Evolutionary conservation across 2,113 vertebrate species (phyloP).

Genomic region (Phalacrocorax pelagicus): DNA sequence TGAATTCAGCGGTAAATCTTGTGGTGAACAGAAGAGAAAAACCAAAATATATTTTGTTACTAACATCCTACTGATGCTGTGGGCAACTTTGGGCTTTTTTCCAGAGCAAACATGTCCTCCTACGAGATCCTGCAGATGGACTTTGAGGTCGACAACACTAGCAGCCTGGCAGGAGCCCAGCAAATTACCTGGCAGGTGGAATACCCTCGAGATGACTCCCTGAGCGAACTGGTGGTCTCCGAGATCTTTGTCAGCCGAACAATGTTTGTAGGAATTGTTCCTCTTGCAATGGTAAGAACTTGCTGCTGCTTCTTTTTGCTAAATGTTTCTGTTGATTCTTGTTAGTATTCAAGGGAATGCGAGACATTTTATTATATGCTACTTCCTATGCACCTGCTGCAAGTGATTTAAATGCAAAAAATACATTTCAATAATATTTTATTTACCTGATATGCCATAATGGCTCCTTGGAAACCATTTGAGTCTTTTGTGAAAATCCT

Average conservation of each 20-base stretch:
- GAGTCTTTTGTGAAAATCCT: not conserved
- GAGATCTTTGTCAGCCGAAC: conserved; percentile 89
- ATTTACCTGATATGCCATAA: conserved; percentile 21
- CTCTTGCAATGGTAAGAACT: conserved; percentile 84
- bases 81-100: not conserved
- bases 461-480: conserved; percentile 37
- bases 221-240: conserved; percentile 78
- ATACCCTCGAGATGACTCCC: conserved; percentile 77
- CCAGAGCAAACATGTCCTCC: conserved; percentile 79
- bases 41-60: not conserved
- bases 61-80: not conserved
- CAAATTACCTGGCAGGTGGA: conserved; percentile 91
- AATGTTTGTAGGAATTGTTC: conserved; percentile 86
- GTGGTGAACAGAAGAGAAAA: not conserved
- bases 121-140: conserved; percentile 93
- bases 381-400: conserved; percentile 32
- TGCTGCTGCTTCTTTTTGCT: not conserved
- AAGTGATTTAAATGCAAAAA: conserved; percentile 41
- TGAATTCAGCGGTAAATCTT: not conserved
- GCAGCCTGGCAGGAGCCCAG: conserved; percentile 84
- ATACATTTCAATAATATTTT: conserved; percentile 34
- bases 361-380: not conserved
- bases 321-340: not conserved
- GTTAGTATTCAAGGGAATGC: conserved; percentile 1
- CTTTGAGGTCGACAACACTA: conserved; percentile 88